Evolutionary conservation across 2,888 invertebrate species (phyloP).

Genomic region (Hofmannophila pseudospretella): DNA sequence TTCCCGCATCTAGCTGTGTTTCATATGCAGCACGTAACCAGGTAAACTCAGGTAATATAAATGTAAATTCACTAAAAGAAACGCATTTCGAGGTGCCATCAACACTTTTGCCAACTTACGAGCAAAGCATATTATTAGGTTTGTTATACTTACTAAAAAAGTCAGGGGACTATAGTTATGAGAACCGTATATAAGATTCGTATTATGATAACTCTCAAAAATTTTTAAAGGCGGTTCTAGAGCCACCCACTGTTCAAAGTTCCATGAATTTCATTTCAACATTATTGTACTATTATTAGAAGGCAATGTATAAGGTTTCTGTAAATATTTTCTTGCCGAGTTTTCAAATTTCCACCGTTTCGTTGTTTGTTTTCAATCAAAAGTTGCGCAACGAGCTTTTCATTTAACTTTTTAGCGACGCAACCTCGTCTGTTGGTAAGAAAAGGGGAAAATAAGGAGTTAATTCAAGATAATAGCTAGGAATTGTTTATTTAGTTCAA

Average conservation of each 20-base stretch:
- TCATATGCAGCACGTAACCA: slow-evolving; percentile 33
- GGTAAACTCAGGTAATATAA: slow-evolving; percentile 51
- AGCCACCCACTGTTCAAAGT: no score
- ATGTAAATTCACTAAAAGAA: slow-evolving; percentile 52
- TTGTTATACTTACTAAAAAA: not conserved
- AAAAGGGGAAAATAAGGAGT: slow-evolving; percentile 15
- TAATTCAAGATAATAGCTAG: slow-evolving; percentile 14
- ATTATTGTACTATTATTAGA: not conserved
- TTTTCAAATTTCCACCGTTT: slow-evolving; percentile 9
- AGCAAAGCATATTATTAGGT: slow-evolving; percentile 6
- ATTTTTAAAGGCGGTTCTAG: not conserved
- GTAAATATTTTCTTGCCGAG: slow-evolving; percentile 3
- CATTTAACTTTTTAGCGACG: slow-evolving; percentile 12
- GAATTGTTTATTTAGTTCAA: no score
- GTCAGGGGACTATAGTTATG: not conserved
- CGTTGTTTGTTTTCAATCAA: slow-evolving; percentile 11
- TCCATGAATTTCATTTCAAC: no score
- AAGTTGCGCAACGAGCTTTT: slow-evolving; percentile 6
- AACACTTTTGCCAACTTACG: slow-evolving; percentile 16
- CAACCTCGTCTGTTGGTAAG: slow-evolving; percentile 12
- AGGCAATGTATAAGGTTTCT: not conserved
- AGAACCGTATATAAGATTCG: not conserved
- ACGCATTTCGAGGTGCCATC: slow-evolving; percentile 22
- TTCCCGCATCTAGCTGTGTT: slow-evolving; percentile 26
- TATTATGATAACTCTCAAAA: not conserved